Base-by-base conservation (phyloP, 1,140 invertebrate genomes). In the Drosophila orena region DNA sequence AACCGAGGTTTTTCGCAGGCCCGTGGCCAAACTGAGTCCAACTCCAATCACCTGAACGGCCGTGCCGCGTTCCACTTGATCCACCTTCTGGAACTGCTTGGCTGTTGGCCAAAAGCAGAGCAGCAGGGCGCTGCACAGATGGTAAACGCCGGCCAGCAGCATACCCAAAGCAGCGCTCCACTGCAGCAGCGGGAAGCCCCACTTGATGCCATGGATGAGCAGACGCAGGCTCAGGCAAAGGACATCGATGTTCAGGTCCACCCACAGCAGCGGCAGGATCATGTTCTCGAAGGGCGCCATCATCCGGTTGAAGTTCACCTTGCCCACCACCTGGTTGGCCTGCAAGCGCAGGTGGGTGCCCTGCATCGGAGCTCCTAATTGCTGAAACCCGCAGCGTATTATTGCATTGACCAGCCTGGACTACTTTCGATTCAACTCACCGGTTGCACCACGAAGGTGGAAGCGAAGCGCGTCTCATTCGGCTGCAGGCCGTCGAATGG, bases 401-500 rank as follows among this genome's bases (percentile, higher is more conserved):
- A 7, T 2, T 30, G 30, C 4, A 34, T n/a, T 30, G 14, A 27
- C 1, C 3, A 10, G 15, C 11, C 10, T 15, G 47, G n/a, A 1
- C 30, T n/a, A 24, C 22, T n/a, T 5, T 4, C 6, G 1, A 4
- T 10, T 1, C 1, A n/a, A 58, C 92, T 93, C 91, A 95, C 94
- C 69, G 94, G 94, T 80, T 95, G 93, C n/a, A 95, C 24, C 22
- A 90, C 84, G 11, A 93, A 91, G 70, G 42, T 76, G 42, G 90
- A 94, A 1, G 44, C 34, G 3, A 66, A 55, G 71, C 92, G 81
- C 95, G 95, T 66, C 94, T 93, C 81, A 62, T 95, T 92, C 0
- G 96, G 96, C 3, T 92, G 81, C 1, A 97, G 88, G 11, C 96
- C 96, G 3, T 95, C 94, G 1, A 98, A 93, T 0, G 93, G 92